Evolutionary conservation across 1,140 invertebrate species (phyloP), one percentile per base, ranked within the genome.

Genomic region (Melitaea cinxia): DNA sequence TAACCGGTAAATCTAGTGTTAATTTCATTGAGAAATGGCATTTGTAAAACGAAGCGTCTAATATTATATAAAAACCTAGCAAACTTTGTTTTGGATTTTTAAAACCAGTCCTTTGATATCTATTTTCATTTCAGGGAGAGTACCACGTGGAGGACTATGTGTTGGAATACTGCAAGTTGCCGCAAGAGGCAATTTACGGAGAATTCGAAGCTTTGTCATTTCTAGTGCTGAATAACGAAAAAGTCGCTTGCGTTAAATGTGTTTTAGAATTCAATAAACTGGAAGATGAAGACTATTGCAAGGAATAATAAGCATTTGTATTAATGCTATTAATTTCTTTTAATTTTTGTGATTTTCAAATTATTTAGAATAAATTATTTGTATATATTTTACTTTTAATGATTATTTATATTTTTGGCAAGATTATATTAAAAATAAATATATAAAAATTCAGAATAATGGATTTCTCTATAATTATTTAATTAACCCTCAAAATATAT

Each of bases 91-190:
- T n/a, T n/a, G n/a, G n/a, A n/a, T n/a, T n/a, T n/a, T n/a, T n/a
- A n/a, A n/a, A n/a, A n/a, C n/a, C n/a, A n/a, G n/a, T n/a, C n/a
- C n/a, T n/a, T n/a, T n/a, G n/a, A n/a, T n/a, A n/a, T n/a, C n/a
- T n/a, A n/a, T n/a, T n/a, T n/a, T n/a, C n/a, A n/a, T 65, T 61
- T 23, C 66, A 84, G 83, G 82, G 80, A 14, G 15, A 64, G 0
- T 78, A 87, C 59, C 45, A 10, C 0, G 5, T 87, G 2, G 63
- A 74, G 9, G 69, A 84, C 53, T 90, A 68, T 70, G 24, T 82
- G 1, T 69, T 90, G 49, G 73, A 91, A 64, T 79, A 76, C 35
- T 79, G 75, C 62, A 71, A 81, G 35, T 26, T 90, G 12, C 83
- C 84, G 0, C 30, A 50, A 0, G 67, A 85, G 0, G 71, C 75